A percentile compares a stretch with the other conserved stretches of the same genome.
These are phyloP conservation scores for Himalopsyche japonica DNA, from an alignment of 2,888 invertebrate genomes.

Conservation along the genomic window DNA sequence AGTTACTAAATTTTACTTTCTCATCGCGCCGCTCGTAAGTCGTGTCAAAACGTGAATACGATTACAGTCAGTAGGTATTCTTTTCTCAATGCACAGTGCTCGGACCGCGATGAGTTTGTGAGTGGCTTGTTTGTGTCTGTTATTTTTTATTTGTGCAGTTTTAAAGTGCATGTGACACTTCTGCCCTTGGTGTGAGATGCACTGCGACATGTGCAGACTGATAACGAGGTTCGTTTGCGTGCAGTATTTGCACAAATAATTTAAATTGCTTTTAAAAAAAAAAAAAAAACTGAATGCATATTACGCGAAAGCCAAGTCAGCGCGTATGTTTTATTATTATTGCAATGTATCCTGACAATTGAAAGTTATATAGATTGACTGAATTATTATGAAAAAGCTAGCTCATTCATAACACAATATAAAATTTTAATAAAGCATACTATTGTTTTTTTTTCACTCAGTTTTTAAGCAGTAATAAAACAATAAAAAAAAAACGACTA, in stretches of 20 bases:
- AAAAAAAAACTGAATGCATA: background rate
- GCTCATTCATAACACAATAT: too few species aligned
- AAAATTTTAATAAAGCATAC: too few species aligned
- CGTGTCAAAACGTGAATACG: background rate
- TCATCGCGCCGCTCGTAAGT: background rate
- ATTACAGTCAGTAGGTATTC: background rate
- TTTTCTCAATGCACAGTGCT: background rate
- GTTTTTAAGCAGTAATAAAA: too few species aligned
- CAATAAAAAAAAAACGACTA: too few species aligned
- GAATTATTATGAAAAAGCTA: too few species aligned
- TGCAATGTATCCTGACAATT: too few species aligned
- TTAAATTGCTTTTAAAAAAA: background rate
- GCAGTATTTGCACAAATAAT: background rate
- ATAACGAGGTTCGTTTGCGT: slow-evolving; percentile 23
- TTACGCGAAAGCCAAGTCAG: too few species aligned
- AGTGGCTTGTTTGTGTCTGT: background rate
- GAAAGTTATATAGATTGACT: too few species aligned
- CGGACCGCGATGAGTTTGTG: background rate
- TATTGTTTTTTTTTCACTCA: too few species aligned
- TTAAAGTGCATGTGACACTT: background rate
- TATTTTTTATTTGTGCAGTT: background rate
- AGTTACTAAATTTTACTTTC: background rate
- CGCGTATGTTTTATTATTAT: too few species aligned
- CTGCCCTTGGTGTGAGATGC: slow-evolving; percentile 23
- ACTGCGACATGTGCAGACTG: slow-evolving; percentile 34